phyloP scores from a whole-genome alignment of 2,113 vertebrate species.

The Esox niger region DNA sequence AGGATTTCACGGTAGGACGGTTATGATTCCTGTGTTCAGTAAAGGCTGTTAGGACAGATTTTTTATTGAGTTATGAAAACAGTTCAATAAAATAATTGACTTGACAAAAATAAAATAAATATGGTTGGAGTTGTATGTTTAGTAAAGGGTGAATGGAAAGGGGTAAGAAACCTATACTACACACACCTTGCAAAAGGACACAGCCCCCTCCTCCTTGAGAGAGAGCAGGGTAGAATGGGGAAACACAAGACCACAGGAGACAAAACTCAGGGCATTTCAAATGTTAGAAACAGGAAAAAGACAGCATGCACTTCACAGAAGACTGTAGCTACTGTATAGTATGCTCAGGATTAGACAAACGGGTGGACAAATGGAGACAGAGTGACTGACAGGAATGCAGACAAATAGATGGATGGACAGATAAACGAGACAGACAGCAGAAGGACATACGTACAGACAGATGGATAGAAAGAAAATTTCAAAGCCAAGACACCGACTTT shows the following conservation, averaged over 20 bases:
- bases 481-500: too few relatives aligned
- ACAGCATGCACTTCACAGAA: not conserved
- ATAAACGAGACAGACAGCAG: slow-evolving; percentile 12
- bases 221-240: slow-evolving; percentile 76
- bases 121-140: not conserved
- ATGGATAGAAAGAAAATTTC: too few relatives aligned
- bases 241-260: slow-evolving; percentile 80
- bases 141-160: slow-evolving; percentile 26
- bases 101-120: too few relatives aligned
- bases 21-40: too few relatives aligned
- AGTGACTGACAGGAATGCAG: slow-evolving; percentile 1
- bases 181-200: slow-evolving; percentile 99
- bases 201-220: slow-evolving; percentile 96
- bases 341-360: slow-evolving; percentile 26
- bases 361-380: slow-evolving; percentile 10
- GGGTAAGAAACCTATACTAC: slow-evolving; percentile 60
- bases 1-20: too few relatives aligned
- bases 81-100: too few relatives aligned
- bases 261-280: slow-evolving; percentile 73
- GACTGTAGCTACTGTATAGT: slow-evolving; percentile 4
- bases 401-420: slow-evolving; percentile 18
- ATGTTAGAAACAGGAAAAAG: slow-evolving; percentile 50
- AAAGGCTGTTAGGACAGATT: too few relatives aligned
- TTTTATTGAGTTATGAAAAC: too few relatives aligned
- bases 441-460: not conserved